These are phyloP conservation scores for Brachionus calyciflorus DNA, from an alignment of 1,140 invertebrate species.

Conservation along the genomic window DNA sequence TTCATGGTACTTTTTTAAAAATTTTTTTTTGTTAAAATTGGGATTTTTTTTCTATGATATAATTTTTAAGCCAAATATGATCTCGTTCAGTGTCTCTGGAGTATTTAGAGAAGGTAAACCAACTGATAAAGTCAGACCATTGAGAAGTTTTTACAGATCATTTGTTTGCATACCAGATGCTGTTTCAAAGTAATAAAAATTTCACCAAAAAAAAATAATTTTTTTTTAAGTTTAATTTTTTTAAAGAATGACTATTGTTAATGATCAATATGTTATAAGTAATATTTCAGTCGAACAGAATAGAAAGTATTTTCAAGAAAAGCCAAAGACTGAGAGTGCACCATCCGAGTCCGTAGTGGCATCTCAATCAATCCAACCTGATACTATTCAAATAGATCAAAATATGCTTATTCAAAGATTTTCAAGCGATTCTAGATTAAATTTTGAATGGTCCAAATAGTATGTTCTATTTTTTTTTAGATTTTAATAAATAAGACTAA, in stretches of 20 bases:
- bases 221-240: not conserved
- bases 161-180: constrained; percentile 38
- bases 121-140: constrained; percentile 5
- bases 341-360: not conserved
- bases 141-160: constrained; percentile 19
- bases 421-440: constrained; percentile 29
- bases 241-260: constrained; percentile 37
- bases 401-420: not conserved
- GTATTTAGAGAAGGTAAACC: constrained; percentile 34
- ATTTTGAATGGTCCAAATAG: constrained; percentile 41
- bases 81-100: not conserved
- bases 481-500: not conserved
- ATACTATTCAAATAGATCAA: not conserved
- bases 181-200: not conserved
- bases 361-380: not conserved
- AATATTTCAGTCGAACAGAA: not conserved
- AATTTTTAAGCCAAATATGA: constrained; percentile 14
- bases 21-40: not conserved
- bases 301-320: constrained; percentile 35
- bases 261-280: constrained; percentile 28
- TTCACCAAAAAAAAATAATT: not conserved
- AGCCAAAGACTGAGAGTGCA: not conserved
- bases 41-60: not conserved
- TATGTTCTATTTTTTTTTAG: not conserved
- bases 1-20: constrained; percentile 13